phyloP scores from a whole-genome alignment of 2,888 invertebrate species.

The Hydraecia micacea region DNA sequence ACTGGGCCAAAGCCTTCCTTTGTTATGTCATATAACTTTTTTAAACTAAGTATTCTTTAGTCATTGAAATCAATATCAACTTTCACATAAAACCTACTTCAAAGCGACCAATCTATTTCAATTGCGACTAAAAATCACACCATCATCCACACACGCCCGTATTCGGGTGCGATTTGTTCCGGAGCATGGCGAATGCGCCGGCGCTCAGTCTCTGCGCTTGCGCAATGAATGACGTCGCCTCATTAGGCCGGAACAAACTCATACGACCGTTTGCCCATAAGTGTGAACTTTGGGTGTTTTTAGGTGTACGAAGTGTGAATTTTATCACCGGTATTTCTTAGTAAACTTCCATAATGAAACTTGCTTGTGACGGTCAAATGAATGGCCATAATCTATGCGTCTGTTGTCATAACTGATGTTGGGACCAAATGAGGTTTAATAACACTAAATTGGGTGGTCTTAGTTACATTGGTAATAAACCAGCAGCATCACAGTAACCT shows the following conservation, averaged over 20 bases:
- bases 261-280: conserved; percentile 55
- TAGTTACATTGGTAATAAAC: neutral
- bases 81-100: conserved; percentile 44
- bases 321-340: conserved; percentile 50
- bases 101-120: conserved; percentile 64
- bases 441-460: conserved; percentile 44
- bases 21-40: neutral
- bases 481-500: neutral
- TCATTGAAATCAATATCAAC: conserved; percentile 30
- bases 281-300: conserved; percentile 67
- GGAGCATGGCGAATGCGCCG: conserved; percentile 84
- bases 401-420: conserved; percentile 42
- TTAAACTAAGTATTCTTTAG: conserved; percentile 12
- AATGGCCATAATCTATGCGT: conserved; percentile 33
- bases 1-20: neutral
- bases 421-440: conserved; percentile 15
- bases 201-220: conserved; percentile 81
- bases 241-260: conserved; percentile 87
- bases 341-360: conserved; percentile 41
- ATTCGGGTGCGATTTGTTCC: conserved; percentile 87
- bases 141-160: conserved; percentile 80
- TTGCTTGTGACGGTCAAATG: conserved; percentile 14
- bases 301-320: conserved; percentile 45
- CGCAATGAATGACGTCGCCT: conserved; percentile 84
- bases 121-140: conserved; percentile 76